These are phyloP conservation scores for Eulemur coronatus DNA, from an alignment of 2,797 vertebrate genomes.

Conservation along the genomic window DNA sequence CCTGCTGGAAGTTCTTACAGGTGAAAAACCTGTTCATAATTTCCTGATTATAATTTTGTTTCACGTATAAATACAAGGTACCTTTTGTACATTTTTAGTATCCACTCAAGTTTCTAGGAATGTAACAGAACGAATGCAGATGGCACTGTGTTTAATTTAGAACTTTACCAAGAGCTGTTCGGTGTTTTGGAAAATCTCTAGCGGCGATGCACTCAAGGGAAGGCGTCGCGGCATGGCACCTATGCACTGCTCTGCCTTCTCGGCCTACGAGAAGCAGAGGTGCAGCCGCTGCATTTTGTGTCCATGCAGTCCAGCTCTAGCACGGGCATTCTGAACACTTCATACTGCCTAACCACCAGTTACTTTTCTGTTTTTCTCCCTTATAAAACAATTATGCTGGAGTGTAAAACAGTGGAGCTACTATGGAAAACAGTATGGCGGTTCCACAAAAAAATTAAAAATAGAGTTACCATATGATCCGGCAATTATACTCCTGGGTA, in stretches of 20 bases:
- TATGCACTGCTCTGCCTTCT: accelerated
- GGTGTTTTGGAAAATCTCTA: background rate
- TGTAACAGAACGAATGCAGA: background rate
- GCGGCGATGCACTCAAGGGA: accelerated
- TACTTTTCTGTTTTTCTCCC: background rate
- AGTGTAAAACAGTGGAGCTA: background rate
- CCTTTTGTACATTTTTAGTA: background rate
- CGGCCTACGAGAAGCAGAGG: accelerated
- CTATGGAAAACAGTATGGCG: background rate
- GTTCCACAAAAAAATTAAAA: background rate
- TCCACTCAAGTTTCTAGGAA: background rate
- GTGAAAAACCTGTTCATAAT: background rate
- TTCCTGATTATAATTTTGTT: background rate
- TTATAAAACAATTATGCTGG: background rate
- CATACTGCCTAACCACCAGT: background rate
- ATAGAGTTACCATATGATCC: background rate
- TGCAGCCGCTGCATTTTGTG: accelerated
- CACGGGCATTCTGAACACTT: background rate
- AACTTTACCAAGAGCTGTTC: background rate
- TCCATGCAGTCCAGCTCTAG: background rate
- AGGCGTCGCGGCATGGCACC: accelerated
- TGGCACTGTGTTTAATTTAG: background rate
- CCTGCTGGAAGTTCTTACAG: background rate
- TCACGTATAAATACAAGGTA: background rate
- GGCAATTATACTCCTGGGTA: background rate